A percentile compares a stretch with the other conserved stretches of the same genome.
These are phyloP conservation scores for Chaetophractus vellerosus DNA, from an alignment of 2,797 vertebrate genomes.

Conservation along the genomic window DNA sequence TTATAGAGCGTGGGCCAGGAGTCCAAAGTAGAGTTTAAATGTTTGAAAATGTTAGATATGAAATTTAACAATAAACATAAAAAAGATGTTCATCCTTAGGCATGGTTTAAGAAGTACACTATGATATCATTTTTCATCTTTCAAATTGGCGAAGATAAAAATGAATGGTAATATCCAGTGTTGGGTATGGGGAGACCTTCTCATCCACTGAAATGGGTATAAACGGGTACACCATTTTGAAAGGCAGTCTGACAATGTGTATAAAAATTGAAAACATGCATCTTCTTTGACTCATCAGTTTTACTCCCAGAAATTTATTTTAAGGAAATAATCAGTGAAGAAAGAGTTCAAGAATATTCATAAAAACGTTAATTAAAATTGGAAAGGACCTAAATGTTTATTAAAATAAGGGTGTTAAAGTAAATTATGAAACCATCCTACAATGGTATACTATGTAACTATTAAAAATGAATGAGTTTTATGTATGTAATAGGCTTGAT, in stretches of 20 bases:
- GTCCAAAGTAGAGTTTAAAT: slow-evolving; percentile 26
- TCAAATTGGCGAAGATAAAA: slow-evolving; percentile 25
- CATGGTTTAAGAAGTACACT: slow-evolving; percentile 8
- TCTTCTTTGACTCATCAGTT: slow-evolving; percentile 69
- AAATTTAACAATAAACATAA: slow-evolving; percentile 12
- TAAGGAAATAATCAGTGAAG: slow-evolving; percentile 50
- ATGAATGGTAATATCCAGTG: neutral
- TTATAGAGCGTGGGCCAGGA: neutral
- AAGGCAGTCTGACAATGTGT: slow-evolving; percentile 34
- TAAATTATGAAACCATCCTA: slow-evolving; percentile 32
- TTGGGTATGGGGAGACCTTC: neutral
- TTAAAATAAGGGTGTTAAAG: slow-evolving; percentile 27
- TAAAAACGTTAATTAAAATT: slow-evolving; percentile 64
- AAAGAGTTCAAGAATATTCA: slow-evolving; percentile 48
- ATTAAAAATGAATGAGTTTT: slow-evolving; percentile 64
- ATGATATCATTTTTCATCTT: neutral
- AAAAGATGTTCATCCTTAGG: neutral
- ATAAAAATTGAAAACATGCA: slow-evolving; percentile 21
- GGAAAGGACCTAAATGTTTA: slow-evolving; percentile 42
- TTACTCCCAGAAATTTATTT: slow-evolving; percentile 52
- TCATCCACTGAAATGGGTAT: neutral
- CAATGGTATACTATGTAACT: neutral
- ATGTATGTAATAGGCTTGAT: slow-evolving; percentile 34
- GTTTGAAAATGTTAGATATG: slow-evolving; percentile 56
- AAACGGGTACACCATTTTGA: slow-evolving; percentile 26